Base-by-base conservation (phyloP, 1,140 invertebrate genomes). In the Penaeus japonicus region DNA sequence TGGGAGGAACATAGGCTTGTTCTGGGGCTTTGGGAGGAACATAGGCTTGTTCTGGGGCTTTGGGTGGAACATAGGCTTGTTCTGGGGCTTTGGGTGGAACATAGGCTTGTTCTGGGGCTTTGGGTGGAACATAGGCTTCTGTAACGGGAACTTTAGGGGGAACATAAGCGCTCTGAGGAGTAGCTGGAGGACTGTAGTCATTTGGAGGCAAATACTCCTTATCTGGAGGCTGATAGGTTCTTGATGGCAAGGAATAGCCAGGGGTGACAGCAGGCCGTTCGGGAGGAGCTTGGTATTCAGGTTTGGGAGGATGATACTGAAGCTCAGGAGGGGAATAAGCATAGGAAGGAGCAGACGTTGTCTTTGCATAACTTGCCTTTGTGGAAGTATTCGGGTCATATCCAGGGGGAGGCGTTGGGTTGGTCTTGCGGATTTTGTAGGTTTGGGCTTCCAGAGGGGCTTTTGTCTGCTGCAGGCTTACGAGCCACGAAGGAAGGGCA, bases 401-500 rank as follows among this genome's bases (percentile, higher is more conserved):
- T 3, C 84, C 73, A 10, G 65, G 73, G 57, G 65, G 53, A 47
- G 57, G 39, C 4, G 73, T 77, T 20, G 73, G 84, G 39, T 55
- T 77, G n/a, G 54, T 32, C 24, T 70, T 30, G 54, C 78, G 55
- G 39, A 47, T 24, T n/a, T 55, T 35, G 7, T 20, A 12, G 4
- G 24, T 10, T 18, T 78, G 35, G 27, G 53, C 54, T 7, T 18
- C 47, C 39, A 12, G 47, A 47, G 7, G 27, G 22, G 7, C 22
- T 54, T 24, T 85, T n/a, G 27, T 77, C 54, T 7, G n/a, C 47
- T 59, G 3, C 35, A 39, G 86, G 70, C 47, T 83, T 22, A 54
- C 30, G 1, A 88, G 87, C 87, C 87, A 88, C 47, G 35, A n/a
- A 1, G 87, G 87, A 15, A 88, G 70, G 24, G 80, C 27, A 5